Percentiles rank a stretch among this genome's conserved stretches.
These are phyloP conservation scores for Sebastes schlegelii DNA, from an alignment of 2,113 vertebrate genomes.

Conservation along the genomic window DNA sequence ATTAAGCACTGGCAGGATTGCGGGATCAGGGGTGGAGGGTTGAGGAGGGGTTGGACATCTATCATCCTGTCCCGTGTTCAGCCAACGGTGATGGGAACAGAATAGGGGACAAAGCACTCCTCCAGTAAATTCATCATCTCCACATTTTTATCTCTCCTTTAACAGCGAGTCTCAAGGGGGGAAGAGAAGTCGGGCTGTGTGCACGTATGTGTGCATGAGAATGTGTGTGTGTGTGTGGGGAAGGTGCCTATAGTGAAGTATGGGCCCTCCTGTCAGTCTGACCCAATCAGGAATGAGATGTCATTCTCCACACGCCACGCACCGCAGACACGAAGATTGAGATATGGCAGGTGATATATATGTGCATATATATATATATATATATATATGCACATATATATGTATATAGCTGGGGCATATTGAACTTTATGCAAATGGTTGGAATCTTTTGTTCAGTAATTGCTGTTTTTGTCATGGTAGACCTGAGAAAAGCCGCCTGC, in stretches of 20 bases:
- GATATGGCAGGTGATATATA: constrained; percentile 25
- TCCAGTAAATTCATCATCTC: constrained; percentile 82
- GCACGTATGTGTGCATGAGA: neutral
- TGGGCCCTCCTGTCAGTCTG: constrained; percentile 58
- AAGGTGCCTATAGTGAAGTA: constrained; percentile 65
- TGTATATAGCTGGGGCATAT: neutral
- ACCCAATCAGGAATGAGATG: constrained; percentile 74
- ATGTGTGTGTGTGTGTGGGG: constrained; percentile 2
- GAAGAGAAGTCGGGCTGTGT: neutral
- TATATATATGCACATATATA: too few relatives aligned
- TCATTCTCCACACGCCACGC: constrained; percentile 55
- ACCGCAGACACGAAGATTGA: constrained; percentile 36
- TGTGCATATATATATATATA: too few relatives aligned
- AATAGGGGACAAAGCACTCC: constrained; percentile 74
- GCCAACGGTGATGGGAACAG: constrained; percentile 77
- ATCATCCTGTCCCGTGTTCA: constrained; percentile 80
- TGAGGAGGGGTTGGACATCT: constrained; percentile 55
- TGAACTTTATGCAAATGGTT: constrained; percentile 24
- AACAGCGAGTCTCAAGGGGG: constrained; percentile 73
- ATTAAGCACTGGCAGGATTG: constrained; percentile 66
- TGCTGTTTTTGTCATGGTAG: constrained; percentile 3
- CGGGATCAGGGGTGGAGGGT: constrained; percentile 17
- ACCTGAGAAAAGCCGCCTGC: neutral
- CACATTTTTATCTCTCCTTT: constrained; percentile 70
- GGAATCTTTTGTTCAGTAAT: constrained; percentile 2